Evolutionary conservation across 2,113 vertebrate genomes (phyloP).

Genomic region (Nicator chloris): DNA sequence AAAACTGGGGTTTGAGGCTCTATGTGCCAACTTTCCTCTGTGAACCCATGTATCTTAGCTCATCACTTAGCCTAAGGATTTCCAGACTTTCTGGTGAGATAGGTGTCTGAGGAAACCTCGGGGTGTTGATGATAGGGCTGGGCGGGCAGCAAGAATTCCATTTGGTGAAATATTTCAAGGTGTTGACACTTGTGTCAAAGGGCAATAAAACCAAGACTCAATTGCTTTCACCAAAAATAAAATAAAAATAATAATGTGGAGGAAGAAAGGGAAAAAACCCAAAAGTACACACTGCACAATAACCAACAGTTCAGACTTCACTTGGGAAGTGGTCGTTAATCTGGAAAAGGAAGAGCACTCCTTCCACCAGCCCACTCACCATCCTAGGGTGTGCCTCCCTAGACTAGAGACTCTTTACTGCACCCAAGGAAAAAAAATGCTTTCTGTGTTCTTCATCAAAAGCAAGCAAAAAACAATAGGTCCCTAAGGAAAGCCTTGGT

Average conservation of each 20-base stretch:
- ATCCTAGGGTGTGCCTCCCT: neutral
- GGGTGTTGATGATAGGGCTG: neutral
- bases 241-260: neutral
- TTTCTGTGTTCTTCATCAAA: conserved; percentile 9
- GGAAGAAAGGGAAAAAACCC: neutral
- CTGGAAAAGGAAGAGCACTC: conserved; percentile 32
- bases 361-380: neutral
- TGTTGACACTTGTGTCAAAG: conserved; percentile 7
- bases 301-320: neutral
- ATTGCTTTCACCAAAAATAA: conserved; percentile 8
- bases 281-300: neutral
- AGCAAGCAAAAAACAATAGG: neutral
- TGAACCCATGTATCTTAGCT: neutral
- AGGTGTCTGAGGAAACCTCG: neutral
- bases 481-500: neutral
- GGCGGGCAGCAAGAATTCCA: neutral
- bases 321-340: neutral
- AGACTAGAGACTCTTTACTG: neutral
- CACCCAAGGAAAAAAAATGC: conserved; percentile 7
- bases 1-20: neutral
- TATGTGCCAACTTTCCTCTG: neutral
- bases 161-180: conserved; percentile 17
- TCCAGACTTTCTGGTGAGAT: neutral
- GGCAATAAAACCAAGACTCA: neutral
- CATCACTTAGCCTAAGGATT: neutral